Evolutionary conservation across 2,113 vertebrate genomes (phyloP), one percentile per base, ranked within the genome.

Genomic region (Nycticebus coucang): DNA sequence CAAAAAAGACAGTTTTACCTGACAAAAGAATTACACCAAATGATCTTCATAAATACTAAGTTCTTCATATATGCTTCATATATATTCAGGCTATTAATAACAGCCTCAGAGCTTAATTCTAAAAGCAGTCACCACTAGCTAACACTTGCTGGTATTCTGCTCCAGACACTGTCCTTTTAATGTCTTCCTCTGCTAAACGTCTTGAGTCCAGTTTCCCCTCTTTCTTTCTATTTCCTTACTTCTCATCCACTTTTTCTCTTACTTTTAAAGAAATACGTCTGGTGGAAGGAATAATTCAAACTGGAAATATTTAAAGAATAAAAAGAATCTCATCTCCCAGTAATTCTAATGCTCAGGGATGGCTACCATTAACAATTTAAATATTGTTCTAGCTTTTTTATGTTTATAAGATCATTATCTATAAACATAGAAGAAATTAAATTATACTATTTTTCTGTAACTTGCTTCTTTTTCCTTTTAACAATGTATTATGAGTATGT

Each of bases 391-490:
- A 41, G 14, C 85, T 1, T n/a, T 94, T 89, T 86, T 77, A 64
- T 19, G 11, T 77, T 90, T 71, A 59, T 72, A 53, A 78, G 72
- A 91, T 83, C 53, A 37, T 41, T 66, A n/a, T 80, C 41, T 74
- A 74, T 45, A 60, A 92, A 69, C 30, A 28, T 26, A 85, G 92
- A 93, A 91, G 19, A 30, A 96, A 77, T 75, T n/a, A 72, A 82
- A 74, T 53, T 57, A 80, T 18, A 74, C 21, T 82, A 74, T 89
- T 50, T 33, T 87, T 66, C 17, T 92, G 28, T 53, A 78, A 74
- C 0, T 50, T 82, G 15, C 19, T 45, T 57, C 69, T 41, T 53
- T 17, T 18, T 53, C 17, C 75, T 81, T 24, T 93, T 68, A 74
- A 72, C 21, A 72, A 35, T 45, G 45, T 50, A 55, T 71, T 45